Conservation (phyloP, 1,140 invertebrate genomes). For the Hirudo medicinalis region DNA sequence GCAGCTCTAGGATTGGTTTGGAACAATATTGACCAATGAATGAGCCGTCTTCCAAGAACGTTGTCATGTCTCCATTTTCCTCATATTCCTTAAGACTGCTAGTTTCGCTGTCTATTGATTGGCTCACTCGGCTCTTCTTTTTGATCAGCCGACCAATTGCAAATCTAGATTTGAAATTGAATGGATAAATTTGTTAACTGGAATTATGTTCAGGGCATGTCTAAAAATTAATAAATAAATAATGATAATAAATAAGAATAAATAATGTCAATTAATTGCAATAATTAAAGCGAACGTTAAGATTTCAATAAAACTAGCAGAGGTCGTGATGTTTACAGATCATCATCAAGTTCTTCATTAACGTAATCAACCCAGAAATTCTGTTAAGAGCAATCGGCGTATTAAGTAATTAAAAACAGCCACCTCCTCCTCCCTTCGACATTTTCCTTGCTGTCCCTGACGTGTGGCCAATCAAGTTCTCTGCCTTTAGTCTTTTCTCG, state of each 20-base stretch:
- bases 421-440: conserved; percentile 7
- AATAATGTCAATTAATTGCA: neutral
- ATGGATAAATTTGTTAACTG: neutral
- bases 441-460: neutral
- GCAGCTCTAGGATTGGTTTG: conserved; percentile 17
- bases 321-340: too few relatives aligned
- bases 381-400: neutral
- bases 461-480: conserved; percentile 9
- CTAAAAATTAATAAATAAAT: neutral
- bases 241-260: too few relatives aligned
- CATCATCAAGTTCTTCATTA: too few relatives aligned
- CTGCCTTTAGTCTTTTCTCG: conserved; percentile 8
- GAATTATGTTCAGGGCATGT: neutral
- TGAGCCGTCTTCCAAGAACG: conserved; percentile 91
- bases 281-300: too few relatives aligned
- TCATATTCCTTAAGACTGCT: conserved; percentile 97
- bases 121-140: conserved; percentile 11
- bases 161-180: conserved; percentile 7
- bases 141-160: conserved; percentile 12
- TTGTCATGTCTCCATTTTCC: conserved; percentile 69
- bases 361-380: too few relatives aligned
- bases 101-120: conserved; percentile 32
- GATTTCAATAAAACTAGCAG: too few relatives aligned
- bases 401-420: neutral
- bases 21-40: conserved; percentile 90